Evolutionary conservation across 2,113 vertebrate genomes (phyloP).

Genomic region (Equus przewalskii): DNA sequence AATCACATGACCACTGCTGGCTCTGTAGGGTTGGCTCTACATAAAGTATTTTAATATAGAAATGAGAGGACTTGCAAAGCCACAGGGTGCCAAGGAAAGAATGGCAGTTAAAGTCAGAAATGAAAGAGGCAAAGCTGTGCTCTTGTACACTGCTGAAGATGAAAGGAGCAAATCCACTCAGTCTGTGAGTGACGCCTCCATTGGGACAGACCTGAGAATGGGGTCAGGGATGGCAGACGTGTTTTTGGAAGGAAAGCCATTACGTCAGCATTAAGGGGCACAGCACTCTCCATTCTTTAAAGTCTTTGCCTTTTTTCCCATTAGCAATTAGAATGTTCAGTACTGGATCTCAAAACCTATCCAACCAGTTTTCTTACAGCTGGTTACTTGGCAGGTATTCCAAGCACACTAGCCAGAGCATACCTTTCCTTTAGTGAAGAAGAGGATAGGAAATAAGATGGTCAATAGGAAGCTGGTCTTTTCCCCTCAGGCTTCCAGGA

Average conservation of each 20-base stretch:
- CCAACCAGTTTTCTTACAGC: background rate
- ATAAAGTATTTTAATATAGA: too few relatives aligned
- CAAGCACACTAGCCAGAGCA: background rate
- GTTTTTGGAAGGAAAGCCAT: background rate
- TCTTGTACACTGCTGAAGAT: background rate
- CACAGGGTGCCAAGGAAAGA: background rate
- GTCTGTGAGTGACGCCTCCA: background rate
- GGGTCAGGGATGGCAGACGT: rapidly evolving
- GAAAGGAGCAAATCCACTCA: background rate
- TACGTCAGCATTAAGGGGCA: rapidly evolving
- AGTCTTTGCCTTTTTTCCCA: background rate
- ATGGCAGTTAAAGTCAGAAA: background rate
- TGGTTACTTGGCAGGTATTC: background rate
- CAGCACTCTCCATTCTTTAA: background rate
- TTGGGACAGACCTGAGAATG: background rate
- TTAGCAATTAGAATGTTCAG: background rate
- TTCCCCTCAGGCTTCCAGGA: background rate
- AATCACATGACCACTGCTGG: background rate
- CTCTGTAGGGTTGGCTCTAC: background rate
- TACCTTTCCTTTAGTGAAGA: background rate
- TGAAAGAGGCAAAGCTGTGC: background rate
- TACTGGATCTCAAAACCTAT: background rate
- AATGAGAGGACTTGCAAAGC: background rate
- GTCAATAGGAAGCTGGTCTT: background rate
- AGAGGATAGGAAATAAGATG: background rate